These are phyloP conservation scores for Physella acuta DNA, from an alignment of 1,140 invertebrate species.

Conservation along the genomic window DNA sequence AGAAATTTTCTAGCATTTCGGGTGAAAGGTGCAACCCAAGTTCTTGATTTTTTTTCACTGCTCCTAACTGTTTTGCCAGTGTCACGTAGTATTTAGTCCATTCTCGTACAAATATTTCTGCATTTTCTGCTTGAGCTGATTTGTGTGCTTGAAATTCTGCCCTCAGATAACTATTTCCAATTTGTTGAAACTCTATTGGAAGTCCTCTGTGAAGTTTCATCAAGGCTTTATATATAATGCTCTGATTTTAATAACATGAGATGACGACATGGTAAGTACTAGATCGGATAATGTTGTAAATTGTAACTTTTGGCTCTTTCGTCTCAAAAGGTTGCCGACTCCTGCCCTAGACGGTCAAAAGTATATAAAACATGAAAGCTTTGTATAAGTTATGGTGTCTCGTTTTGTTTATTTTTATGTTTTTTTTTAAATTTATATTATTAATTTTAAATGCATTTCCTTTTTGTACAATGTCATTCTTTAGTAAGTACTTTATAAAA, in stretches of 20 bases:
- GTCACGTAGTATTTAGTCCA: slow-evolving; percentile 70
- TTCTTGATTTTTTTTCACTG: slow-evolving; percentile 34
- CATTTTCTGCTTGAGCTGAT: slow-evolving; percentile 71
- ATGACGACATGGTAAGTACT: slow-evolving; percentile 20
- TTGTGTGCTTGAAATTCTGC: slow-evolving; percentile 89
- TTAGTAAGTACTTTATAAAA: too few species aligned
- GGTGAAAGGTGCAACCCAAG: slow-evolving; percentile 42
- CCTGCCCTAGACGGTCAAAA: too few species aligned
- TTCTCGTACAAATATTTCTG: slow-evolving; percentile 79
- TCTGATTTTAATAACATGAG: slow-evolving; percentile 72
- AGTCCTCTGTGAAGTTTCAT: slow-evolving; percentile 81
- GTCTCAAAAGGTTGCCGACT: too few species aligned
- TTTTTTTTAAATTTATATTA: too few species aligned
- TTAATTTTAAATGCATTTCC: too few species aligned
- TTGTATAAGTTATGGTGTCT: too few species aligned
- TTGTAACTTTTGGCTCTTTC: too few species aligned
- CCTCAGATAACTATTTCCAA: slow-evolving; percentile 77
- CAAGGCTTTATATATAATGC: slow-evolving; percentile 86
- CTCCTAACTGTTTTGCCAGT: slow-evolving; percentile 46
- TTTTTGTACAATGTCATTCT: too few species aligned
- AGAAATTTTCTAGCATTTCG: slow-evolving; percentile 48
- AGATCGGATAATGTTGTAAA: too few species aligned
- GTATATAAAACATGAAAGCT: too few species aligned
- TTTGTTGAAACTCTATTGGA: slow-evolving; percentile 70
- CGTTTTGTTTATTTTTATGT: too few species aligned